Base-by-base conservation (phyloP, 1,140 invertebrate species). In the Copidosoma floridanum region DNA sequence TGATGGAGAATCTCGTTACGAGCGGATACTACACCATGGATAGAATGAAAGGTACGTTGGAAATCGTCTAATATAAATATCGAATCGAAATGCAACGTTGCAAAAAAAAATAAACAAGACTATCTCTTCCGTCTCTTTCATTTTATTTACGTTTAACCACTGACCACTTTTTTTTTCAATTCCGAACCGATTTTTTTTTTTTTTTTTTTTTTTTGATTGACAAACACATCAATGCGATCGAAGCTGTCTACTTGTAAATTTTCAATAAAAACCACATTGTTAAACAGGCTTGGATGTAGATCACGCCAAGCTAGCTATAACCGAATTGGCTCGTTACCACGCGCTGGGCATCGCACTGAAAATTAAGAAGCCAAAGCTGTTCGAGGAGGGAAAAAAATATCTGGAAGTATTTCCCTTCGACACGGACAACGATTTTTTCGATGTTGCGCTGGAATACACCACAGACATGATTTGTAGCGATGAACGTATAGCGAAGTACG, bases 311-410 rank as follows among this genome's bases (percentile, higher is more conserved):
- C 1, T 10, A 3, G 26, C 16, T 21, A 44, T 56, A 7, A 44
- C 3, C 0, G 26, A 44, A n/a, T 26, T 44, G 11, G 53, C 53
- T 3, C n/a, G 8, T n/a, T 56, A 16, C 21, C 53, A 56, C 20
- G 53, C 40, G 0, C 24, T 56, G 2, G 26, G 40, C 2, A 23
- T 23, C 1, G 53, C 41, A 6, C 7, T 29, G 10, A 56, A 82
- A 24, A 52, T 77, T 0, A 80, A 84, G 16, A 80, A 81, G 35
- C 80, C 82, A 0, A 67, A 81, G 6, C 67, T 74, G 0, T 86
- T 83, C 61, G 10, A 41, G 10, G 18, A 16, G 3, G 67, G 14
- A 16, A 18, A 26, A 35, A 5, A 27, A 10, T 3, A 2, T 20
- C 2, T 52, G 8, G 23, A 27, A 12, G 2, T 6, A 3, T 26